phyloP scores from a whole-genome alignment of 2,113 vertebrate genomes.

The Athene noctua region DNA sequence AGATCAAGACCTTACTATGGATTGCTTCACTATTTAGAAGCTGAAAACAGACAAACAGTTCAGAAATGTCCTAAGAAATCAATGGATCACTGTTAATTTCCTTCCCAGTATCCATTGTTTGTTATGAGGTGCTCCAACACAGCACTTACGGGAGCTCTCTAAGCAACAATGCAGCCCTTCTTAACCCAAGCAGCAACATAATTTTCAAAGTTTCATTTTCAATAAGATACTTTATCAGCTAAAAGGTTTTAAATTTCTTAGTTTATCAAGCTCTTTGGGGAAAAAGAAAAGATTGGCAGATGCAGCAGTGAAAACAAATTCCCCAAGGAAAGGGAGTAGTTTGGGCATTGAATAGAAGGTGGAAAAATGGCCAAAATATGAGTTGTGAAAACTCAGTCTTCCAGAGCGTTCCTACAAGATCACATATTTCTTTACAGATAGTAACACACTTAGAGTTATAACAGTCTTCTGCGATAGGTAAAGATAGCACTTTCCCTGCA shows the following conservation, averaged over 20 bases:
- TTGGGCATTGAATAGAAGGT: background rate
- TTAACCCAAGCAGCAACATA: slow-evolving; percentile 9
- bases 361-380: background rate
- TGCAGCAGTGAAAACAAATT: background rate
- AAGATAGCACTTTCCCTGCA: background rate
- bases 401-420: background rate
- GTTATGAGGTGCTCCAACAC: background rate
- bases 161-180: slow-evolving; percentile 31
- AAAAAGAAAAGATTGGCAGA: background rate
- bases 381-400: background rate
- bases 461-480: background rate
- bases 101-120: slow-evolving; percentile 14
- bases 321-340: background rate
- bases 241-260: slow-evolving; percentile 3
- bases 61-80: slow-evolving; percentile 17
- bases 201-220: slow-evolving; percentile 20
- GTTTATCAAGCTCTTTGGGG: background rate
- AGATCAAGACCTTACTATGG: background rate
- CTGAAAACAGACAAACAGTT: slow-evolving; percentile 18
- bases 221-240: background rate
- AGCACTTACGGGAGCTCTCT: slow-evolving; percentile 1
- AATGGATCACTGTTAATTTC: slow-evolving; percentile 38
- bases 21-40: slow-evolving; percentile 18
- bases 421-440: background rate
- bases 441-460: background rate